Evolutionary conservation across 2,797 vertebrate genomes (phyloP), one percentile per base, ranked within the genome.

Genomic region (Psittacula derbiana): DNA sequence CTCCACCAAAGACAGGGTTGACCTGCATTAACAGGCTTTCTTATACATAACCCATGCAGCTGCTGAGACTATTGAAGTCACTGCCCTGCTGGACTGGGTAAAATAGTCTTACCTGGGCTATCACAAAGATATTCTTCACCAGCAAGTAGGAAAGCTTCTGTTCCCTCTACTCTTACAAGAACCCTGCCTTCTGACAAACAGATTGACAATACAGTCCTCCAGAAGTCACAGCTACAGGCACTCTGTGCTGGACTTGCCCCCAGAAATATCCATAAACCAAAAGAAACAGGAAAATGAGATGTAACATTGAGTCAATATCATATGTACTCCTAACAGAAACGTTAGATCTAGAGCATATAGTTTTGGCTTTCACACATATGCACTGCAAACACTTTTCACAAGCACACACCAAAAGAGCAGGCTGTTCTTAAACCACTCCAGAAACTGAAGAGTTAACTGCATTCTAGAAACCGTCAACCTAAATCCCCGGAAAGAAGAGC

Each of bases 311-410:
- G 41, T 4, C 19, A 19, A 1, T 3, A 4, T 2, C 20, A 1
- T 2, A 3, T 0, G 1, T 3, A 11, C 17, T 28, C 38, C 69
- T 9, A 27, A 46, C 4, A 64, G 28, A 41, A 53, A 11, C 0
- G 20, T 13, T 2, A 6, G 1, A 3, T 1, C 47, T 9, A 24
- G 44, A 53, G 47, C 5, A 1, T 2, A 3, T 13, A 0, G 16
- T 12, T 50, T 7, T 28, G 31, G 3, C 19, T 73, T 62, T 38
- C 79, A 41, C 58, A 52, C 47, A 0, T 1, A 8, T 0, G 8
- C 38, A 31, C 28, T 43, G 7, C 23, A 11, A 41, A 47, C 1
- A 18, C 27, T 31, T 43, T 8, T 30, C 62, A n/a, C 27, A 10
- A 66, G 7, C 8, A 6, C 0, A 8, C 27, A 10, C 31, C 41